Evolutionary conservation across 2,797 vertebrate species (phyloP).

Genomic region (Anableps anableps): DNA sequence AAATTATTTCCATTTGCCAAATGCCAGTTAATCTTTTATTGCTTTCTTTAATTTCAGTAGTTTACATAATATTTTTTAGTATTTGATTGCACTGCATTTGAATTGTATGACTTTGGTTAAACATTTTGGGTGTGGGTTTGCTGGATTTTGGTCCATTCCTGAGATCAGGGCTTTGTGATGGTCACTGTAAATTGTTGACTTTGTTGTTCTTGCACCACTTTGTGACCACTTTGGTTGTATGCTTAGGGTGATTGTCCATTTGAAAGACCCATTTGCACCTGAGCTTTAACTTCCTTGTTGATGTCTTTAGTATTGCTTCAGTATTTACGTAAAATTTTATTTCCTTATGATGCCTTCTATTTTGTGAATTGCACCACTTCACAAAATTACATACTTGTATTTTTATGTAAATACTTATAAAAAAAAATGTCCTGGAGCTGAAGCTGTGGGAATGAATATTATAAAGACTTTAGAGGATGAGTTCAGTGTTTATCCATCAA

Average conservation of each 20-base stretch:
- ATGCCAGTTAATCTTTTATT: neutral
- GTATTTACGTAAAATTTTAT: neutral
- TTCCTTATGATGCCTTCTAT: neutral
- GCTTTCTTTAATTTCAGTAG: neutral
- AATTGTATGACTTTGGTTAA: neutral
- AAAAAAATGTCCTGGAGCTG: no score
- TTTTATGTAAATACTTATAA: no score
- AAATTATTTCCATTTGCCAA: neutral
- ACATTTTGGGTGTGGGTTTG: neutral
- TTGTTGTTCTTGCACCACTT: neutral
- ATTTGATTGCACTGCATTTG: neutral
- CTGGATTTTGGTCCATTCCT: neutral
- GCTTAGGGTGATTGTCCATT: neutral
- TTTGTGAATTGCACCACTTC: neutral
- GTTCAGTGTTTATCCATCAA: neutral
- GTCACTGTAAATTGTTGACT: neutral
- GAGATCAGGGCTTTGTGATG: neutral
- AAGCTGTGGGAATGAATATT: no score
- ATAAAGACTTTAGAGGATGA: neutral
- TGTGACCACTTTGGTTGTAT: neutral
- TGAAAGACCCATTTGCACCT: neutral
- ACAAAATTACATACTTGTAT: no score
- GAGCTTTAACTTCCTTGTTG: neutral
- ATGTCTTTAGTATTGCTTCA: neutral
- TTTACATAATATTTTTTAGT: neutral